These are phyloP conservation scores for Scylla paramamosain DNA, from an alignment of 1,140 invertebrate species.

Conservation along the genomic window DNA sequence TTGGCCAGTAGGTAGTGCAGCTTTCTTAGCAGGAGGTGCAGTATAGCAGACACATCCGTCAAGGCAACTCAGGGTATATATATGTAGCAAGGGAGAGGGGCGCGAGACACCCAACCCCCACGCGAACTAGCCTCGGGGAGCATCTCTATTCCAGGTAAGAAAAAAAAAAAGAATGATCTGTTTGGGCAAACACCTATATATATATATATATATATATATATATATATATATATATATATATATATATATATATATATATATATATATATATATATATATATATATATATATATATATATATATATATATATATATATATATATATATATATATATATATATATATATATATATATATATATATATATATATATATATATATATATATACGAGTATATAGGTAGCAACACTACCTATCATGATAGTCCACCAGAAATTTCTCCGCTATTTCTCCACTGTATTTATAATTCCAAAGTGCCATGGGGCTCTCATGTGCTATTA, in stretches of 20 bases:
- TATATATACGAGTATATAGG: no score
- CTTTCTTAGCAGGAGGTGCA: neutral
- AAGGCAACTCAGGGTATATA: neutral
- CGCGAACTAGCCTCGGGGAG: neutral
- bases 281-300: no score
- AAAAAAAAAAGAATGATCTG: neutral
- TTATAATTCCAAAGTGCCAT: no score
- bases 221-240: slow-evolving; percentile 31
- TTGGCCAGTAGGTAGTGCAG: neutral
- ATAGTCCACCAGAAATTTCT: no score
- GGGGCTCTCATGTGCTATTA: no score
- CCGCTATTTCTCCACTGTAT: no score
- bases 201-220: slow-evolving; percentile 31
- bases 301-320: no score
- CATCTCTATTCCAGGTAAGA: neutral
- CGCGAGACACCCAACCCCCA: neutral
- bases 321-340: slow-evolving; percentile 28
- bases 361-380: no score
- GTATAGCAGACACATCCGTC: no score
- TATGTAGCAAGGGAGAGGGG: neutral
- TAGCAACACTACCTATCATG: no score
- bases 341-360: slow-evolving; percentile 31
- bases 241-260: slow-evolving; percentile 31
- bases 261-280: no score
- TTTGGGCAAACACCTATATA: neutral